A percentile compares a stretch with the other conserved stretches of the same genome.
Conservation (phyloP, 2,113 vertebrate genomes). For the Cynopterus brachyotis region DNA sequence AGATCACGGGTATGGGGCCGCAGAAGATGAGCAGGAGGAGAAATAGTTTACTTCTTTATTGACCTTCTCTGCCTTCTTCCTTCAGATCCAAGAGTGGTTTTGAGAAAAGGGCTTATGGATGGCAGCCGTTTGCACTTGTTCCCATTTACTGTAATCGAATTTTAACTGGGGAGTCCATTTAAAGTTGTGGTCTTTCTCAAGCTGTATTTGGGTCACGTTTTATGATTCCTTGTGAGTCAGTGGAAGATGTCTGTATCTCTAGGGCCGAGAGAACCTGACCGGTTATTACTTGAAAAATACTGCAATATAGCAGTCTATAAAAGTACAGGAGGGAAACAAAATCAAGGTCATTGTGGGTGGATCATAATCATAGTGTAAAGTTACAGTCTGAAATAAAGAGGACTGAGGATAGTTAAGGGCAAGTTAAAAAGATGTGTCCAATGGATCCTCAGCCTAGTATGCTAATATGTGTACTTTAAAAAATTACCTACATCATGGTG, state of each 20-base stretch:
- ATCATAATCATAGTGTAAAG: slow-evolving; percentile 42
- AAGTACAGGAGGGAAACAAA: not conserved
- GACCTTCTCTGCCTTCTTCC: not conserved
- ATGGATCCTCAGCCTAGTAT: not conserved
- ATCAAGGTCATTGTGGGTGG: slow-evolving; percentile 65
- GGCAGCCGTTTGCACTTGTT: slow-evolving; percentile 33
- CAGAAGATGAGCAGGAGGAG: not conserved
- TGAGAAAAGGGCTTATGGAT: not conserved
- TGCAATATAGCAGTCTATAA: slow-evolving; percentile 25
- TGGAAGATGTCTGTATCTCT: slow-evolving; percentile 28
- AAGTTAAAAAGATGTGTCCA: slow-evolving; percentile 36
- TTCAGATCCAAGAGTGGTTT: not conserved
- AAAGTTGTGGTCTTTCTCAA: slow-evolving; percentile 29
- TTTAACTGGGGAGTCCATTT: slow-evolving; percentile 22
- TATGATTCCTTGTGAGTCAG: slow-evolving; percentile 43
- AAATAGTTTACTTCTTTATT: not conserved
- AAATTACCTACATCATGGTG: not conserved
- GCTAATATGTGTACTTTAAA: not conserved
- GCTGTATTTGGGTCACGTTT: slow-evolving; percentile 58
- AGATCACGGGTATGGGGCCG: not conserved
- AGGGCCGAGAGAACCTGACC: slow-evolving; percentile 24
- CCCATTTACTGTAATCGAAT: not conserved
- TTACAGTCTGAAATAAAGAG: slow-evolving; percentile 30
- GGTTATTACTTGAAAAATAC: slow-evolving; percentile 45
- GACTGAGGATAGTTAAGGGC: slow-evolving; percentile 31